These are phyloP conservation scores for Stegodyphus dumicola DNA, from an alignment of 1,140 invertebrate genomes.

Conservation along the genomic window DNA sequence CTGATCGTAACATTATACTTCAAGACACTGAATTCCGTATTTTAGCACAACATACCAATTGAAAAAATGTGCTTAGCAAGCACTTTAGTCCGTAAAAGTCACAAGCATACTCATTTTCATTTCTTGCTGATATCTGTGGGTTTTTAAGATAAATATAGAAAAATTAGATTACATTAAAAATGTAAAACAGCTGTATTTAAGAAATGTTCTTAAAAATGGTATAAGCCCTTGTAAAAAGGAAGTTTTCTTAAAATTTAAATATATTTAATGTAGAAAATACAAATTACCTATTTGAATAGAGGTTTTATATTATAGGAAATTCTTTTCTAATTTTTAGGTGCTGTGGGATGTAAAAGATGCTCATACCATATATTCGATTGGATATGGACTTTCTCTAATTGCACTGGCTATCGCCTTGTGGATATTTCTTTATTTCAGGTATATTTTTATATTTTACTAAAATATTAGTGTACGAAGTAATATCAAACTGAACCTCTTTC, in stretches of 20 bases:
- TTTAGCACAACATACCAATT: no score
- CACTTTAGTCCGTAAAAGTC: no score
- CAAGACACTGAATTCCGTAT: no score
- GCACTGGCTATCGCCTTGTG: constrained; percentile 73
- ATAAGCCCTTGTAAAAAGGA: background rate
- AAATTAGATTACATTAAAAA: no score
- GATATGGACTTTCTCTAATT: constrained; percentile 80
- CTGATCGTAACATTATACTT: no score
- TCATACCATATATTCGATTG: constrained; percentile 79
- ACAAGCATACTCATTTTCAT: no score
- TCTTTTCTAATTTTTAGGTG: constrained; percentile 30
- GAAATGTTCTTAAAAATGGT: background rate
- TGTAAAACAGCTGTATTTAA: no score
- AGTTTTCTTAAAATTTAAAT: background rate
- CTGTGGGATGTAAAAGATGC: constrained; percentile 70
- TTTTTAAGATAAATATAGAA: no score
- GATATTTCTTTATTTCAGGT: constrained; percentile 57
- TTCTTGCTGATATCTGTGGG: no score
- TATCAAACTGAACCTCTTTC: background rate
- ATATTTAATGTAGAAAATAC: background rate
- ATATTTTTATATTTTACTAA: background rate
- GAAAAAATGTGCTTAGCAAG: no score
- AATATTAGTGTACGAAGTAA: no score
- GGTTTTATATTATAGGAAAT: background rate
- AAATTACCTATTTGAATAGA: background rate